Percentiles rank a stretch among this genome's conserved stretches.
phyloP scores from a whole-genome alignment of 2,113 vertebrate genomes.

The Riparia riparia region DNA sequence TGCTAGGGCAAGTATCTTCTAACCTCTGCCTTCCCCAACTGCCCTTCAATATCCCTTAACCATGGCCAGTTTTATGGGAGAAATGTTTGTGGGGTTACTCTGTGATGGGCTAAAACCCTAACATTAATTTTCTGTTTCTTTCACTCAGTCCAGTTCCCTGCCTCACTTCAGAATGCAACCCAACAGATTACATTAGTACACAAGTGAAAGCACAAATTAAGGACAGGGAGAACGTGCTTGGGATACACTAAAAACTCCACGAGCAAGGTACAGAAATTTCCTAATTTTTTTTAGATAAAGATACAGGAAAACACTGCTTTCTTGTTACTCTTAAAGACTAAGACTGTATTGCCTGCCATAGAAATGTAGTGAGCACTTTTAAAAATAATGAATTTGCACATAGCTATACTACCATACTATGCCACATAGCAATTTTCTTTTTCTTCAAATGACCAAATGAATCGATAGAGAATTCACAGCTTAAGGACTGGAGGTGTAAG shows the following conservation, averaged over 20 bases:
- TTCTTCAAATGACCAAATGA: not conserved
- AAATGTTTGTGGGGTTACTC: not conserved
- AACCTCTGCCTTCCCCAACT: not conserved
- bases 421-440: not conserved
- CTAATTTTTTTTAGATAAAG: not conserved
- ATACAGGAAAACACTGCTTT: not conserved
- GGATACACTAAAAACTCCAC: not conserved
- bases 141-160: not conserved
- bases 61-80: not conserved
- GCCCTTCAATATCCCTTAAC: not conserved
- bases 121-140: not conserved
- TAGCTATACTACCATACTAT: not conserved
- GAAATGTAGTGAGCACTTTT: not conserved
- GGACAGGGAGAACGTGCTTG: not conserved
- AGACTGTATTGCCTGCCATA: not conserved
- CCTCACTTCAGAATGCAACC: not conserved
- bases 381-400: not conserved
- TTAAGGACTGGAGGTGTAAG: not conserved
- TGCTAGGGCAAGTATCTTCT: not conserved
- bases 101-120: not conserved
- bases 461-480: not conserved
- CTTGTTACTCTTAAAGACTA: not conserved
- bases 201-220: not conserved
- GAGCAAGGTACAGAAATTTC: not conserved
- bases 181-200: not conserved